phyloP scores from a whole-genome alignment of 2,797 vertebrate genomes.

The Nyctalus aviator region DNA sequence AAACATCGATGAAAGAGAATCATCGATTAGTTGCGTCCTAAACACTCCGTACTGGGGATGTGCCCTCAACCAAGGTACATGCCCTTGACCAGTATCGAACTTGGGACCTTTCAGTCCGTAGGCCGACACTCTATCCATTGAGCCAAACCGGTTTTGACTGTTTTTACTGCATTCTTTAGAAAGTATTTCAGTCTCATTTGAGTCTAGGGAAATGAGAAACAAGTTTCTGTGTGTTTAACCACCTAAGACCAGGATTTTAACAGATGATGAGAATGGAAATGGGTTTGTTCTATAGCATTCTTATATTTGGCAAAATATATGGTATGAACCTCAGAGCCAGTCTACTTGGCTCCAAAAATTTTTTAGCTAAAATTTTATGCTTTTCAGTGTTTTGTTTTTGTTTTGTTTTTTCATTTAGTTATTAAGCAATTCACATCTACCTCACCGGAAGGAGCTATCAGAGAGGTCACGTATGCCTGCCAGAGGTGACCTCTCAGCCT shows the following conservation, averaged over 20 bases:
- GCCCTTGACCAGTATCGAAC: too few relatives aligned
- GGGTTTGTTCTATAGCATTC: background rate
- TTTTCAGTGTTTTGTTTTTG: background rate
- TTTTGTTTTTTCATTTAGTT: background rate
- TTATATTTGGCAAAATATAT: background rate
- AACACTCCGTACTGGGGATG: too few relatives aligned
- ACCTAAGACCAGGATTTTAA: background rate
- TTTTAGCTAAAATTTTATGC: conserved; percentile 23
- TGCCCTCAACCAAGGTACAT: too few relatives aligned
- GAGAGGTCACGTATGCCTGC: background rate
- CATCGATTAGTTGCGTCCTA: too few relatives aligned
- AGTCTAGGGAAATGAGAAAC: background rate
- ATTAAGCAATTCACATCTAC: background rate
- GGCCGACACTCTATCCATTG: too few relatives aligned
- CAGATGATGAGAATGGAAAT: background rate
- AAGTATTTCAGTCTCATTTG: conserved; percentile 23
- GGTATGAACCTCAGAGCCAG: background rate
- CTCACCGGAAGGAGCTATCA: background rate
- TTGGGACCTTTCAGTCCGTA: too few relatives aligned
- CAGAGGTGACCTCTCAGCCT: conserved; percentile 39
- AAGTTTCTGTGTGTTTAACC: background rate
- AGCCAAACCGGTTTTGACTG: background rate
- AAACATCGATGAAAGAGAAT: too few relatives aligned
- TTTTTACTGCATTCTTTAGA: conserved; percentile 3
- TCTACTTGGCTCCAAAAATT: background rate